Base-by-base conservation (phyloP, 2,888 invertebrate genomes). In the Hartigia nigra region DNA sequence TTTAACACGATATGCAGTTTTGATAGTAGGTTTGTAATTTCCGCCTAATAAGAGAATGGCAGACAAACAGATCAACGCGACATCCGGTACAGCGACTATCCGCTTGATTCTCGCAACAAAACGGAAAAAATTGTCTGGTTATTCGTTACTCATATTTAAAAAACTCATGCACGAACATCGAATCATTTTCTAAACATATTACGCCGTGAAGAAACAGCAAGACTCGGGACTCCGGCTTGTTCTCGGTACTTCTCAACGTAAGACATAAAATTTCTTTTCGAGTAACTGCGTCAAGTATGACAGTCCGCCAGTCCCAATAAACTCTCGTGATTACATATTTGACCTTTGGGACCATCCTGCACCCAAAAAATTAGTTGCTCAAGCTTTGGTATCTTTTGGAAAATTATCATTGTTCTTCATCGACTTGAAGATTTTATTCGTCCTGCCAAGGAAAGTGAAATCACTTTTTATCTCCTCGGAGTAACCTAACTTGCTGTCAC, bases 91-190 rank as follows among this genome's bases (percentile, higher is more conserved):
- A 36, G 34, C 55, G 55, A 23, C 36, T 75, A 31, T 34, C 36
- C 12, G 31, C 34, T 36, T 32, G 2, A 75, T 75, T 75, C 35
- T 36, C 75, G 75, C 36, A 34, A 75, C 5, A 35, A 75, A 75
- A 14, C 9, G 14, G 12, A 35, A n/a, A 75, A 75, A 23, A 75
- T 34, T 36, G 12, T 34, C 31, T 72, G 31, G 75, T 75, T 36
- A 75, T 35, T 75, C 23, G 75, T 36, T n/a, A 75, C 31, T 74
- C 34, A 32, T 4, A 75, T 75, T 36, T 23, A 32, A 75, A 74
- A 75, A 31, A 75, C 75, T 35, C 12, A 75, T 75, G 75, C 35
- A 32, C 75, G 36, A 36, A 34, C 36, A 12, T 35, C 12, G 12
- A 14, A 35, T 35, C n/a, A 35, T 36, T n/a, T 12, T 0, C 31